Base-by-base conservation (phyloP, 2,888 invertebrate genomes). In the Amblyjoppa proteus region DNA sequence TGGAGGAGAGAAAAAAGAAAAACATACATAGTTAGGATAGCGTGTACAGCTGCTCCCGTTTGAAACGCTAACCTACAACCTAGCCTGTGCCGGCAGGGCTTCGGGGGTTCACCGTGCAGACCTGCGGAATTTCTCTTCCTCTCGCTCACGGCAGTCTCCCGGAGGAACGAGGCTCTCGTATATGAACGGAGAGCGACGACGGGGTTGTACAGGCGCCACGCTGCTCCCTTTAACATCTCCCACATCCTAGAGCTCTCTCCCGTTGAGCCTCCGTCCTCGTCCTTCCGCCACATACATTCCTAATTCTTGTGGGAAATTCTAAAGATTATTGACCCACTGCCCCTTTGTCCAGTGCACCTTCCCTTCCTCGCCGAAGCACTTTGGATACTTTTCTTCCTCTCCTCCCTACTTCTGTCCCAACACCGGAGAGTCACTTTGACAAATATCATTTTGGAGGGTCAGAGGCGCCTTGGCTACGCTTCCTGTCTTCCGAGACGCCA, bases 31-130 rank as follows among this genome's bases (percentile, higher is more conserved):
- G 53, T 69, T 38, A 81, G 70, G 81, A 70, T 58, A 80, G 73
- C 38, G 49, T 49, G 75, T 79, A 84, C 88, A 88, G 85, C 88
- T 88, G 88, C 76, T 82, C 84, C 83, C 85, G 84, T 87, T 88
- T 88, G 83, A 87, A 87, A 87, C 73, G 81, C 85, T 84, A 83
- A 83, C 87, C 84, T 45, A 68, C 56, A 71, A 28, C 34, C 49
- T 56, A 28, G 53, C 53, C 58, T 28, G 56, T 28, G 56, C 41
- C 38, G 66, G 28, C 53, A 7, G 51, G 28, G 38, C 38, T 28
- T 68, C 53, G 38, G 16, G 16, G 7, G 41, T 77, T 49, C 68
- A 28, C 45, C 45, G 45, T 4, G 41, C 41, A 56, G 77, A 56
- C 68, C 53, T 53, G 38, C 53, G 28, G 68, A 66, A 68, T 68